These are phyloP conservation scores for Rhipidura dahli DNA, from an alignment of 2,113 vertebrate species.

Conservation along the genomic window DNA sequence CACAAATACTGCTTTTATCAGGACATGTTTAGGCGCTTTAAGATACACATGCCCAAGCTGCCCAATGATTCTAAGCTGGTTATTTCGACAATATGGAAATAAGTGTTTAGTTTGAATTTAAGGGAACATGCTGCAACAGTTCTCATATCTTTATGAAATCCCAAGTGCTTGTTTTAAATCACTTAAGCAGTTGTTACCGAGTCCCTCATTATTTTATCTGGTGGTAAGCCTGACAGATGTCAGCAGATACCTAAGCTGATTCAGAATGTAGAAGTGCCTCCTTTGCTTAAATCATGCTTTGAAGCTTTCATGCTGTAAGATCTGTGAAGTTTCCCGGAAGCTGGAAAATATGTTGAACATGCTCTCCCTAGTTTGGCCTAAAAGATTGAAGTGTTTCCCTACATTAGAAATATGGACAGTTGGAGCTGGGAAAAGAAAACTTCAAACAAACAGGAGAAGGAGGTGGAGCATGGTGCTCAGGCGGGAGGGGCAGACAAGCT, in stretches of 20 bases:
- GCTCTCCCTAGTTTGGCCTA: neutral
- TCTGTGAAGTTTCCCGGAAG: neutral
- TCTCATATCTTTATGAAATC: neutral
- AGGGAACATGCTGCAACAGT: neutral
- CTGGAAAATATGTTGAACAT: neutral
- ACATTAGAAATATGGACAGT: neutral
- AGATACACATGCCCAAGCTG: neutral
- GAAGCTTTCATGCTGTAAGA: neutral
- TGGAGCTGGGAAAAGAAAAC: neutral
- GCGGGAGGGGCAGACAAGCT: neutral
- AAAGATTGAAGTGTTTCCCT: neutral
- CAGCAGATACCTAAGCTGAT: neutral
- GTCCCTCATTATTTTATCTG: neutral
- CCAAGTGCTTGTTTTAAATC: neutral
- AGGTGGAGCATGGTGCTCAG: neutral
- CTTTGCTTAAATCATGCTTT: neutral
- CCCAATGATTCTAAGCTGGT: neutral
- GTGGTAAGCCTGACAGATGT: neutral
- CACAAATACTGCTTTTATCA: fast-evolving
- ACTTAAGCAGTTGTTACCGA: neutral
- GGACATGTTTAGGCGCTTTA: neutral
- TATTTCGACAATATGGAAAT: neutral
- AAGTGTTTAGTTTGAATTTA: neutral
- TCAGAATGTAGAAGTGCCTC: neutral
- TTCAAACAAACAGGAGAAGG: neutral